Conservation (phyloP, 2,797 vertebrate genomes). For the Neoniphon sammara region DNA sequence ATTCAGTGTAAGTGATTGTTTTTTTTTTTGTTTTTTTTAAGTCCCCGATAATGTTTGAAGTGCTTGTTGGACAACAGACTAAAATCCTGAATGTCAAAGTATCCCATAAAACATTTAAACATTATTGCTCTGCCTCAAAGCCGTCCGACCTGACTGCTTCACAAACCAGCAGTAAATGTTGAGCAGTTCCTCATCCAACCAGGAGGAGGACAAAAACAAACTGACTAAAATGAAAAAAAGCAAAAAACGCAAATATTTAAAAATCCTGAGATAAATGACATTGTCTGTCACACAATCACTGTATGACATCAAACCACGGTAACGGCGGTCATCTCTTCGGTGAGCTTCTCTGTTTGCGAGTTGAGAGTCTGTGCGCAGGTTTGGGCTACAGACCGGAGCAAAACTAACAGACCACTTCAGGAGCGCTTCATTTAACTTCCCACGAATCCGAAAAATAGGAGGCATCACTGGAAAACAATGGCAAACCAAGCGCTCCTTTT, state of each 20-base stretch:
- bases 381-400: conserved; percentile 25
- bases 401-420: conserved; percentile 3
- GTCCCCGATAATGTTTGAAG: neutral
- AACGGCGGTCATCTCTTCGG: conserved; percentile 41
- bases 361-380: conserved; percentile 39
- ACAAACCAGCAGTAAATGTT: neutral
- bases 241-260: conserved; percentile 48
- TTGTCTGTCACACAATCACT: conserved; percentile 52
- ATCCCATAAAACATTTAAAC: conserved; percentile 14
- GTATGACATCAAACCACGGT: conserved; percentile 51
- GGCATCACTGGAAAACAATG: neutral
- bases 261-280: conserved; percentile 80
- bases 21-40: too few relatives aligned
- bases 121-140: neutral
- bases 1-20: too few relatives aligned
- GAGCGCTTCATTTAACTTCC: conserved; percentile 6
- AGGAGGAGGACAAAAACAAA: conserved; percentile 4
- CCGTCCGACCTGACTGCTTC: neutral
- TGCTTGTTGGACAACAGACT: conserved; percentile 8
- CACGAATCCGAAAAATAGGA: neutral
- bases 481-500: neutral
- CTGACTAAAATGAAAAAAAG: conserved; percentile 31
- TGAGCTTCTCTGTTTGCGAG: conserved; percentile 38
- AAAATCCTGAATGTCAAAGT: conserved; percentile 28
- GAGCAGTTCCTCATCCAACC: neutral